These are phyloP conservation scores for Xylocopa sonorina DNA, from an alignment of 1,140 invertebrate genomes.

Conservation along the genomic window DNA sequence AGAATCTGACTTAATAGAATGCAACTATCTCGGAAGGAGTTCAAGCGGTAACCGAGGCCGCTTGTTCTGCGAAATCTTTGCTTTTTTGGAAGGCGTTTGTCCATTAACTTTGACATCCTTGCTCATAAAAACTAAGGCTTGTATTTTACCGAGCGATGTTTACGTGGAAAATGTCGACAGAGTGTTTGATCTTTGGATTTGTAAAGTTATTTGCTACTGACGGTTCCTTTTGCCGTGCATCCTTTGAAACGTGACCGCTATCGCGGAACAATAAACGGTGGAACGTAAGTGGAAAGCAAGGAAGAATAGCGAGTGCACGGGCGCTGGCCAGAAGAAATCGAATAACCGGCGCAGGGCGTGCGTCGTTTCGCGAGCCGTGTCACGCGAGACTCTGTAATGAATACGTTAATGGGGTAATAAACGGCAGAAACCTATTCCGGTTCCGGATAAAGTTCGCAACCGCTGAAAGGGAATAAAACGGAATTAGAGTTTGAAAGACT, in stretches of 20 bases:
- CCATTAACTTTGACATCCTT: neutral
- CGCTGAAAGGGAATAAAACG: neutral
- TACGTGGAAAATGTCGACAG: no score
- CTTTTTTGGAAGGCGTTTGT: no score
- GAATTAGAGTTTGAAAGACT: neutral
- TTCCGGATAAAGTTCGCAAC: slow-evolving; percentile 8
- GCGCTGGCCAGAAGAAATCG: neutral
- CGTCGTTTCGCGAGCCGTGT: neutral
- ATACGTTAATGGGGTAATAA: slow-evolving; percentile 33
- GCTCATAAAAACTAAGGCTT: no score
- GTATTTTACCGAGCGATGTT: no score
- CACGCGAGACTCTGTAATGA: slow-evolving; percentile 16
- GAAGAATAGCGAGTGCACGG: neutral
- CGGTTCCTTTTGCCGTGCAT: neutral
- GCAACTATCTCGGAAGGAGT: slow-evolving; percentile 19
- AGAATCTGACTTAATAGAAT: slow-evolving; percentile 34
- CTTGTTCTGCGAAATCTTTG: neutral
- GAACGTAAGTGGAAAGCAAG: neutral
- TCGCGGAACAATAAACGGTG: neutral
- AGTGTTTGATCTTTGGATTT: no score
- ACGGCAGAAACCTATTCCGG: neutral
- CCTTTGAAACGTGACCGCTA: neutral
- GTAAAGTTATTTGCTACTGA: neutral
- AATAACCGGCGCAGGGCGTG: neutral
- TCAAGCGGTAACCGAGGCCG: neutral